Evolutionary conservation across 2,113 vertebrate species (phyloP), one percentile per base, ranked within the genome.

Genomic region (Uropsilus gracilis): DNA sequence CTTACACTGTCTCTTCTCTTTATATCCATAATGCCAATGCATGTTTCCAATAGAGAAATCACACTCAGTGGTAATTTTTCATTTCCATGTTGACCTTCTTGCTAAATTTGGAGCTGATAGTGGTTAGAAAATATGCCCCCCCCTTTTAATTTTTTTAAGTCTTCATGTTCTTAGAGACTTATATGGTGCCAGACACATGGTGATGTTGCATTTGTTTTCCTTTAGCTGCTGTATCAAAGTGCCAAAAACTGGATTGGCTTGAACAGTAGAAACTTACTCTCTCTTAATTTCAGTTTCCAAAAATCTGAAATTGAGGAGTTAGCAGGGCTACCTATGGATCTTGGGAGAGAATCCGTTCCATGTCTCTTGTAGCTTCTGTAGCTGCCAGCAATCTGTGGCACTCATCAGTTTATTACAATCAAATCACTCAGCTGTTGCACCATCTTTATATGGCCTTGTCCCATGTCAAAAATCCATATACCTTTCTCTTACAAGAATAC

Each of bases 171-270:
- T 48, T 73, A 73, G 42, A 78, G 44, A 69, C 8, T 72, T 32
- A 78, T n/a, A 55, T 37, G 30, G 44, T 55, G 34, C 24, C n/a
- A 61, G 69, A 39, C 26, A 76, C 46, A 75, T 30, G 30, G 20
- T 77, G n/a, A 53, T 71, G 17, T 20, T 66, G 3, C 77, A 59
- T 50, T 69, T 84, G 24, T 68, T 96, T 96, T 88, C 57, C 37
- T 66, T 6, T 30, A 46, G 22, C 22, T 73, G 26, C n/a, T 73
- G 13, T 78, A 91, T 50, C 64, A 75, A 63, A 69, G 91, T 82
- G 42, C 26, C 44, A n/a, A 55, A 90, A 69, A 73, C 26, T 14
- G 8, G 8, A 37, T 46, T 8, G 44, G 6, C 77, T 89, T 59
- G 94, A 82, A 55, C 8, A 5, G 30, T 68, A 68, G 32, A 75